Evolutionary conservation across 2,888 invertebrate genomes (phyloP).

Genomic region (Brenthis daphne): DNA sequence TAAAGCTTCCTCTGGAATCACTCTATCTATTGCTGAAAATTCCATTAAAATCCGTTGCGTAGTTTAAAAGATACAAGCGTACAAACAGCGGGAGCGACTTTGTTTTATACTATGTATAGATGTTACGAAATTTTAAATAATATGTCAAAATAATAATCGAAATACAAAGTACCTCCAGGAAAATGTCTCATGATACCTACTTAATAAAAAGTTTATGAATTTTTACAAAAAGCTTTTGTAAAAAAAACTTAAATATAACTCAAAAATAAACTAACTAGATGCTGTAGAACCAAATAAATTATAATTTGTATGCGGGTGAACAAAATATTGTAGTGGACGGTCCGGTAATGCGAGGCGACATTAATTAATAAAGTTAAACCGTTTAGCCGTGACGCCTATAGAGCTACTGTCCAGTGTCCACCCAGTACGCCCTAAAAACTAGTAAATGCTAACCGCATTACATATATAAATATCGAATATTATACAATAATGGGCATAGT

Average conservation of each 20-base stretch:
- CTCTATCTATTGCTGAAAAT: too few species aligned
- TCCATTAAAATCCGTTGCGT: too few species aligned
- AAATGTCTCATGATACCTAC: not conserved
- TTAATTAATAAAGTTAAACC: conserved; percentile 74
- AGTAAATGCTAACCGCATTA: conserved; percentile 5
- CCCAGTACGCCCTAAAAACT: conserved; percentile 20
- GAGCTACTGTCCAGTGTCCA: conserved; percentile 16
- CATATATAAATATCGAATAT: not conserved
- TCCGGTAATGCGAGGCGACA: conserved; percentile 61
- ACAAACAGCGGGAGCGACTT: too few species aligned
- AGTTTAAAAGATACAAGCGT: too few species aligned
- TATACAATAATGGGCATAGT: too few species aligned
- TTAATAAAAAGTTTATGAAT: too few species aligned
- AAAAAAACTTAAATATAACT: too few species aligned
- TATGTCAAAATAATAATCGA: not conserved
- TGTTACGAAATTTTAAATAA: not conserved
- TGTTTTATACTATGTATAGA: too few species aligned
- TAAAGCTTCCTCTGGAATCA: too few species aligned
- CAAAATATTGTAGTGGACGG: conserved; percentile 67
- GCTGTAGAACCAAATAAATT: not conserved
- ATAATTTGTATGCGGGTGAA: conserved; percentile 52
- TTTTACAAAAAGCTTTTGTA: too few species aligned
- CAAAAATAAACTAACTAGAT: too few species aligned
- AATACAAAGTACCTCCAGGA: not conserved
- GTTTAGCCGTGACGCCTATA: conserved; percentile 53